Percentiles rank a stretch among this genome's conserved stretches.
These are phyloP conservation scores for Eublepharis macularius DNA, from an alignment of 2,113 vertebrate species.

Conservation along the genomic window DNA sequence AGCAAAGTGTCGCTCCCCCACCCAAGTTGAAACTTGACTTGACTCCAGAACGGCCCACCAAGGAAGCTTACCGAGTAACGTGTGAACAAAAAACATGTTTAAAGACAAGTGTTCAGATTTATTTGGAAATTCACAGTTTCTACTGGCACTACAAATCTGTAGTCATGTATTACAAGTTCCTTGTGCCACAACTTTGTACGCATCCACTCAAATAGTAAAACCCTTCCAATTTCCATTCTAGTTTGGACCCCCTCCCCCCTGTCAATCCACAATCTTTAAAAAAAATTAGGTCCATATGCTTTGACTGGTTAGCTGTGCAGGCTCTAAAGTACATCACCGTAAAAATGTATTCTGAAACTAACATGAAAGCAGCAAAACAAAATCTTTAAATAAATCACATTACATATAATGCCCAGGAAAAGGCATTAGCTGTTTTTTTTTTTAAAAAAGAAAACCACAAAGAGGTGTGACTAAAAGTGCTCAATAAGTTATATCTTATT, in stretches of 20 bases:
- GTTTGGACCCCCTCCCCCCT: conserved; percentile 55
- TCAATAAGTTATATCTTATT: conserved; percentile 85
- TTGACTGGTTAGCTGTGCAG: conserved; percentile 78
- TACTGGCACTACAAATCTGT: conserved; percentile 97
- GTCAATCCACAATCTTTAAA: conserved; percentile 36
- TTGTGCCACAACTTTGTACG: conserved; percentile 80
- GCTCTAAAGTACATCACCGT: conserved; percentile 64
- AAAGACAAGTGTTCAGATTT: conserved; percentile 93
- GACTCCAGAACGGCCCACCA: no score
- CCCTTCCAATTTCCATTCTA: conserved; percentile 34
- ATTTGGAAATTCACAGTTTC: conserved; percentile 99
- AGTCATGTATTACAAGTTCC: conserved; percentile 82
- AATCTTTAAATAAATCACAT: conserved; percentile 85
- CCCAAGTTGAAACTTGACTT: no score
- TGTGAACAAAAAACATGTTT: conserved; percentile 54
- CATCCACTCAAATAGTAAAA: conserved; percentile 62
- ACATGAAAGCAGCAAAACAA: conserved; percentile 76
- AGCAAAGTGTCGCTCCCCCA: no score
- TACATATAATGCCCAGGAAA: conserved; percentile 79
- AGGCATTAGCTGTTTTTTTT: conserved; percentile 78
- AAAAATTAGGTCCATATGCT: conserved; percentile 63
- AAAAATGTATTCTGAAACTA: conserved; percentile 71
- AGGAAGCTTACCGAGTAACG: background rate
- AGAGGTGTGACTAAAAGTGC: conserved; percentile 88
- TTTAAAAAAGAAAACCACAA: conserved; percentile 58